These are phyloP conservation scores for Hemitrygon akajei DNA, from an alignment of 2,797 vertebrate genomes.

Conservation along the genomic window DNA sequence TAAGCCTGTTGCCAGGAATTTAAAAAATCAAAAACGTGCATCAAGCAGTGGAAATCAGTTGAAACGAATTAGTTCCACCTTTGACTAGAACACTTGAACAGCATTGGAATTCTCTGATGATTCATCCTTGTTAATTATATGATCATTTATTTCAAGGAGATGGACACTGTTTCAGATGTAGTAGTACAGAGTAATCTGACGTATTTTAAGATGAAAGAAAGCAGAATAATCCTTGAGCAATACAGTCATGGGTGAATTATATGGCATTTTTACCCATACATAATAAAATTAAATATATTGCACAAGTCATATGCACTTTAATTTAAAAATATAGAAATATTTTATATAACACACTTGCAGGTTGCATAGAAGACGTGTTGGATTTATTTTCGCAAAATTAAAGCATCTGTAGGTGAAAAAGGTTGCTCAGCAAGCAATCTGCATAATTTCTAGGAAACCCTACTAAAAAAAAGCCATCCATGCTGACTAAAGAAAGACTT, in stretches of 20 bases:
- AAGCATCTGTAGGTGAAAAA: background rate
- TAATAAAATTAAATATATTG: constrained; percentile 34
- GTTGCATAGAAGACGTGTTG: constrained; percentile 8
- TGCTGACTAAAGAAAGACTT: background rate
- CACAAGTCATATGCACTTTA: constrained; percentile 13
- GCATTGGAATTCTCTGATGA: constrained; percentile 60
- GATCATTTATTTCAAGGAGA: constrained; percentile 68
- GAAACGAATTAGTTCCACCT: constrained; percentile 65
- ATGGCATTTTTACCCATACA: constrained; percentile 12
- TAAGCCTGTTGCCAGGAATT: constrained; percentile 57
- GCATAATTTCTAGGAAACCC: background rate
- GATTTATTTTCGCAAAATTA: constrained; percentile 15
- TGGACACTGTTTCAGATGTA: constrained; percentile 54
- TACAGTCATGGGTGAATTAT: constrained; percentile 38
- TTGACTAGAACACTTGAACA: constrained; percentile 65
- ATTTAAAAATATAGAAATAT: background rate
- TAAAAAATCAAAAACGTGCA: constrained; percentile 49
- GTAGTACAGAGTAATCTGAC: constrained; percentile 57
- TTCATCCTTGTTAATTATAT: constrained; percentile 66
- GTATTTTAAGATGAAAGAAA: constrained; percentile 52
- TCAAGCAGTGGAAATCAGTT: constrained; percentile 53
- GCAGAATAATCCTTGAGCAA: constrained; percentile 41
- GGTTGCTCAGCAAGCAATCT: background rate
- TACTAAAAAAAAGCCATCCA: background rate
- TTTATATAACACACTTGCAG: constrained; percentile 2